Evolutionary conservation across 2,113 vertebrate genomes (phyloP).

Genomic region (Prunella fulvescens): DNA sequence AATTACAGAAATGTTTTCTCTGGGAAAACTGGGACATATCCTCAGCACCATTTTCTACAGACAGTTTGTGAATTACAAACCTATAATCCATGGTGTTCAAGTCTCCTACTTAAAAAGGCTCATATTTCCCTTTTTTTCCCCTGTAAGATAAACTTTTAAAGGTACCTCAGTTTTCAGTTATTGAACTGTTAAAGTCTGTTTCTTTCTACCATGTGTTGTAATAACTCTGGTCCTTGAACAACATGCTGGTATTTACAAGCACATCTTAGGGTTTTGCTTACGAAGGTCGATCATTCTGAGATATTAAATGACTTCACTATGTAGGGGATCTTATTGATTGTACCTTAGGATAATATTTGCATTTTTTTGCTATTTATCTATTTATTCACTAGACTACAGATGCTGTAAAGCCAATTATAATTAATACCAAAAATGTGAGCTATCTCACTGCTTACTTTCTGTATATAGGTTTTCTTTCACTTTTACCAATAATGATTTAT

Average conservation of each 20-base stretch:
- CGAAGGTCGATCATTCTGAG: neutral
- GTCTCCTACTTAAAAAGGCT: neutral
- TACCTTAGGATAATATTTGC: slow-evolving; percentile 38
- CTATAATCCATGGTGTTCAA: neutral
- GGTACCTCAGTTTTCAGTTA: neutral
- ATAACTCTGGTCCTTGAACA: neutral
- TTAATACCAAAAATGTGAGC: slow-evolving; percentile 55
- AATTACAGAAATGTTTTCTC: neutral
- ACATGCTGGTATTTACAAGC: neutral
- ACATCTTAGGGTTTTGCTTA: neutral
- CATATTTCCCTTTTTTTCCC: neutral
- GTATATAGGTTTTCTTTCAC: slow-evolving; percentile 68
- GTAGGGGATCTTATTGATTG: slow-evolving; percentile 40
- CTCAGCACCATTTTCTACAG: neutral
- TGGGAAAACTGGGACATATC: neutral
- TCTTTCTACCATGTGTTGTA: neutral
- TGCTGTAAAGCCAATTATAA: slow-evolving; percentile 37
- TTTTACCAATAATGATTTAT: slow-evolving; percentile 77
- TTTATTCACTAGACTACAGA: slow-evolving; percentile 27
- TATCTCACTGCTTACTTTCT: slow-evolving; percentile 18
- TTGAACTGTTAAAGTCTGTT: neutral
- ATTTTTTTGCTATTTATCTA: slow-evolving; percentile 29
- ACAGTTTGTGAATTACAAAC: neutral
- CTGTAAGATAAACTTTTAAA: neutral
- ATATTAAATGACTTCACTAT: slow-evolving; percentile 32